A percentile compares a stretch with the other conserved stretches of the same genome.
Conservation (phyloP, 2,888 invertebrate species). For the Acleris holmiana region DNA sequence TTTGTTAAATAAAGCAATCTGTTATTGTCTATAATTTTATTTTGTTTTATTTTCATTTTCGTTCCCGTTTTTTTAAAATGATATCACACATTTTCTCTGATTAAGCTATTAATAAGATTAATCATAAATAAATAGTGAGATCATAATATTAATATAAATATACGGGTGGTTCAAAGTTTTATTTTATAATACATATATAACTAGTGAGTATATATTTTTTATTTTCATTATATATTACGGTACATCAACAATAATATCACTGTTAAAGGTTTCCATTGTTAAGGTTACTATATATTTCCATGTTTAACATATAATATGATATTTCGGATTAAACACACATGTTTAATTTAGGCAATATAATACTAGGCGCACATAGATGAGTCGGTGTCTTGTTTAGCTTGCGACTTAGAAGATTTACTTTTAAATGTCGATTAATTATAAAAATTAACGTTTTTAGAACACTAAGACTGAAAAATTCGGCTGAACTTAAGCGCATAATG, state of each 20-base stretch:
- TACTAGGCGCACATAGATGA: slow-evolving; percentile 52
- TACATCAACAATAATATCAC: slow-evolving; percentile 39
- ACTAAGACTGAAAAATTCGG: slow-evolving; percentile 81
- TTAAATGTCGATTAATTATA: slow-evolving; percentile 56
- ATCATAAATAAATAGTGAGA: slow-evolving; percentile 73
- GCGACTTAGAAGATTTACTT: slow-evolving; percentile 46
- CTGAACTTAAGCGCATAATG: slow-evolving; percentile 61
- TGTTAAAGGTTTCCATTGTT: slow-evolving; percentile 39
- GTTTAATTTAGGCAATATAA: slow-evolving; percentile 40
- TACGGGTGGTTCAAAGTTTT: slow-evolving; percentile 75
- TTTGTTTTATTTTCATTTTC: slow-evolving; percentile 76
- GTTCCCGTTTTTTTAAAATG: slow-evolving; percentile 50
- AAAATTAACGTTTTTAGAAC: slow-evolving; percentile 66
- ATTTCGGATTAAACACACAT: slow-evolving; percentile 7
- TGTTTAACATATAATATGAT: slow-evolving; percentile 36
- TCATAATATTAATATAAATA: slow-evolving; percentile 62
- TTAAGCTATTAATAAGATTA: slow-evolving; percentile 56
- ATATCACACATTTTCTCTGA: slow-evolving; percentile 45
- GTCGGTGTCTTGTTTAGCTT: slow-evolving; percentile 47
- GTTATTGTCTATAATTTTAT: slow-evolving; percentile 78
- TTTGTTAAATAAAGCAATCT: slow-evolving; percentile 85
- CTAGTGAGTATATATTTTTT: slow-evolving; percentile 42
- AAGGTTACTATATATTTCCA: slow-evolving; percentile 31
- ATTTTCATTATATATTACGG: slow-evolving; percentile 38
- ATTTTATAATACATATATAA: slow-evolving; percentile 49